A percentile compares a stretch with the other conserved stretches of the same genome.
These are phyloP conservation scores for Chrysemys picta DNA, from an alignment of 2,113 vertebrate genomes.

Conservation along the genomic window DNA sequence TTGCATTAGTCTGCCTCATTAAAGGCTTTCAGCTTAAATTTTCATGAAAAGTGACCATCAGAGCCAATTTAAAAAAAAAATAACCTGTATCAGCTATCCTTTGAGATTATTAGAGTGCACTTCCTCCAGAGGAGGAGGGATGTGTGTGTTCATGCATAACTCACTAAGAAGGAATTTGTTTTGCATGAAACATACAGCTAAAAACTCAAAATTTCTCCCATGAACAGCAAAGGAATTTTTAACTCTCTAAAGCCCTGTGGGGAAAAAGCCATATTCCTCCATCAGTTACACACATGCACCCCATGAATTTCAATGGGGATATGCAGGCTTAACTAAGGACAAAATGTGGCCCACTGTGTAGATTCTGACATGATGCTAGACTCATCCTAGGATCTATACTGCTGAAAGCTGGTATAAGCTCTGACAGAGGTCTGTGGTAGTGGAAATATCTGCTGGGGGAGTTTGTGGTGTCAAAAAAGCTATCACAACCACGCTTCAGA, in stretches of 20 bases:
- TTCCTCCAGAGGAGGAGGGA: background rate
- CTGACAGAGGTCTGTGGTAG: background rate
- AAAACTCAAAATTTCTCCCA: background rate
- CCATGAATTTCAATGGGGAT: background rate
- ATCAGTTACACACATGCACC: background rate
- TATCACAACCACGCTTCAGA: background rate
- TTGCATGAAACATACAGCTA: background rate
- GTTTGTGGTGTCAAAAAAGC: background rate
- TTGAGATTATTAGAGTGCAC: background rate
- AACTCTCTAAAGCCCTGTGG: background rate
- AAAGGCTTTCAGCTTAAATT: background rate
- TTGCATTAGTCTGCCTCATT: background rate
- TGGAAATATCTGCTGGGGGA: background rate
- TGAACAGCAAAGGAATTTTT: background rate
- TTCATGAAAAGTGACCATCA: background rate
- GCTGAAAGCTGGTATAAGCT: background rate
- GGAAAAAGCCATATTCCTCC: background rate
- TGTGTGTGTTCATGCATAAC: background rate
- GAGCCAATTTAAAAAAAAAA: background rate
- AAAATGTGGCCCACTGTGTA: rapidly evolving
- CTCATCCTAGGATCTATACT: background rate
- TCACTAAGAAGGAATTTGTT: background rate
- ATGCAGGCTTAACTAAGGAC: background rate
- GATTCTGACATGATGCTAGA: background rate
- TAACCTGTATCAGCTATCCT: background rate